Evolutionary conservation across 1,140 invertebrate species (phyloP), one percentile per base, ranked within the genome.

Genomic region (Neuroterus valhalla): DNA sequence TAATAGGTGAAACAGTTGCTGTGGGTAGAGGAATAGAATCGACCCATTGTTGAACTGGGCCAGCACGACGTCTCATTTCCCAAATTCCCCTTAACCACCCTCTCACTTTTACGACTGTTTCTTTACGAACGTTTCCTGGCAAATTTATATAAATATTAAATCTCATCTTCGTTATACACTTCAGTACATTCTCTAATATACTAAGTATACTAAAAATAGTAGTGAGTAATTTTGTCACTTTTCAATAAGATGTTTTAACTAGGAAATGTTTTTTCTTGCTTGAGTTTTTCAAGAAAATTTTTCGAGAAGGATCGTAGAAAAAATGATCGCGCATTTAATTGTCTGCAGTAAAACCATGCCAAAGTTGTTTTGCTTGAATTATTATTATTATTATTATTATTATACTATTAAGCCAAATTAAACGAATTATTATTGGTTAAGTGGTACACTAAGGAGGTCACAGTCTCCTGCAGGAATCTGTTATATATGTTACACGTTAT

Each of bases 21-120:
- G 75, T 78, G 17, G 87, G 80, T 21, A 81, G 82, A 55, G 90
- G 89, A 77, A 91, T 84, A 10, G 89, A 89, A 52, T 91, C 88
- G 77, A 91, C 86, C 90, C 90, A 91, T 89, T 90, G 89, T 77
- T 91, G 90, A 74, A 91, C 86, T 26, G 87, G 89, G 70, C 82
- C 84, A 42, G 75, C 74, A 75, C 80, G 74, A 42, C 88, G 87
- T 82, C 84, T 87, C 89, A 90, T 90, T 76, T 89, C 86, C 88
- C 89, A 89, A 75, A 89, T 82, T 26, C 85, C 81, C 45, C 85
- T 84, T 21, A 90, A 66, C 89, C 89, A 90, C 72, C 85, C 81
- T 44, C 87, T 86, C 15, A 89, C 88, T 76, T 82, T 77, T 66
- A 90, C 43, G 68, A 89, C 78, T 46, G 87, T 82, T 62, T 90